Conservation (phyloP, 2,797 vertebrate genomes). For the Melanogrammus aeglefinus region DNA sequence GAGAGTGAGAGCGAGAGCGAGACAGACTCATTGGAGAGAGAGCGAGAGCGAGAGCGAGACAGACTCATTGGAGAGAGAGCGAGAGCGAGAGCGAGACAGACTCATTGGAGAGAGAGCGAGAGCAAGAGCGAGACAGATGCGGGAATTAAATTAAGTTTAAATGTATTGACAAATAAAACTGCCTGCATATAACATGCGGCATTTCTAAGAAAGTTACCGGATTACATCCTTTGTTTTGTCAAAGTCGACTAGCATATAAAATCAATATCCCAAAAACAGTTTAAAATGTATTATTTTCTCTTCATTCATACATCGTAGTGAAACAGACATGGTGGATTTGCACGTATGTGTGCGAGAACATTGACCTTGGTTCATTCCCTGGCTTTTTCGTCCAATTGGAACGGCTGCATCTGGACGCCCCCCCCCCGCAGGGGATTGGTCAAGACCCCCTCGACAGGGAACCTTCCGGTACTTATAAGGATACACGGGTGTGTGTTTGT, state of each 20-base stretch:
- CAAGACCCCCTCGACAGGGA: too few species aligned
- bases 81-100: neutral
- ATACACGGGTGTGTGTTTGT: neutral
- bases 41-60: neutral
- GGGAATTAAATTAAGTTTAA: neutral
- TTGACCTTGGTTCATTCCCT: neutral
- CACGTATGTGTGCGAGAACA: neutral
- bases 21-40: neutral
- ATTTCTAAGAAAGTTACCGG: neutral
- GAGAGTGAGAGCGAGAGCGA: neutral
- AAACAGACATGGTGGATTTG: neutral
- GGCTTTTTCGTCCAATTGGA: neutral
- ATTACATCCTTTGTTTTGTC: too few species aligned
- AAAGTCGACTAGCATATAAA: too few species aligned
- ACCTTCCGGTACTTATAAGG: too few species aligned
- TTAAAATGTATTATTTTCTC: too few species aligned
- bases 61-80: neutral
- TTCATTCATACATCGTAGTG: neutral
- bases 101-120: too few species aligned
- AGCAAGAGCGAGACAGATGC: too few species aligned
- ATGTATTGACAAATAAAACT: neutral
- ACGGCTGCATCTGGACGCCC: neutral
- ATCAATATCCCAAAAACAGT: too few species aligned
- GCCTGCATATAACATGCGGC: neutral
- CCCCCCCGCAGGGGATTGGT: too few species aligned